phyloP scores from a whole-genome alignment of 2,113 vertebrate species.

The Chroicocephalus ridibundus region DNA sequence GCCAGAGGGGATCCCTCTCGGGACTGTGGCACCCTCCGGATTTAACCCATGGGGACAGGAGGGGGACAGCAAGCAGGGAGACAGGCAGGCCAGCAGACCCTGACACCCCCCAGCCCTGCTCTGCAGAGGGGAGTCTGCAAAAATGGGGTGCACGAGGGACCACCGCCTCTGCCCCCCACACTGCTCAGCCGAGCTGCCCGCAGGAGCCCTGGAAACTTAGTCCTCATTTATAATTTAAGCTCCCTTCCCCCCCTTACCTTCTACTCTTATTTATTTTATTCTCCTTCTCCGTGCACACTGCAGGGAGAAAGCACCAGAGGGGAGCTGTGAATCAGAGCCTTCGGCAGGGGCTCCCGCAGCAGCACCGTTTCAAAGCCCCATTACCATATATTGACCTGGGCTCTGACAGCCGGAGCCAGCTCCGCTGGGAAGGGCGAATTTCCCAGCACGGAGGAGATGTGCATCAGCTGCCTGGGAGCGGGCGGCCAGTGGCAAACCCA shows the following conservation, averaged over 20 bases:
- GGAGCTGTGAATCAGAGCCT: constrained; percentile 65
- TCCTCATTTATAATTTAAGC: constrained; percentile 62
- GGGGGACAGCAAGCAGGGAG: neutral
- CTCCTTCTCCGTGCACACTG: neutral
- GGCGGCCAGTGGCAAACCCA: neutral
- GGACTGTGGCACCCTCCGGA: neutral
- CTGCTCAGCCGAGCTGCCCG: neutral
- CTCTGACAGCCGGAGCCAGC: constrained; percentile 59
- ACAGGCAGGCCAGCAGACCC: neutral
- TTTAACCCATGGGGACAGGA: neutral
- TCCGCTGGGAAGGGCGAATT: constrained; percentile 17
- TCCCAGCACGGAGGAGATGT: constrained; percentile 22
- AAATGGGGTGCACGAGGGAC: neutral
- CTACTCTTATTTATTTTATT: constrained; percentile 52
- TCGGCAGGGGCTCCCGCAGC: constrained; percentile 35
- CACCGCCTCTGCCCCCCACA: neutral
- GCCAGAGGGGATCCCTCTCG: neutral
- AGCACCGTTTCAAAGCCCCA: constrained; percentile 49
- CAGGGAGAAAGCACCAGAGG: constrained; percentile 42
- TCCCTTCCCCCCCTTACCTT: constrained; percentile 14
- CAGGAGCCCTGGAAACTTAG: constrained; percentile 43
- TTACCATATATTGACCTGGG: constrained; percentile 70
- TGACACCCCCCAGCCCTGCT: neutral
- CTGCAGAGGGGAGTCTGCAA: neutral
- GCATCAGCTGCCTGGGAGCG: neutral